A percentile compares a stretch with the other conserved stretches of the same genome.
These are phyloP conservation scores for Psilanteris sp. DNA, from an alignment of 1,140 invertebrate species.

Conservation along the genomic window DNA sequence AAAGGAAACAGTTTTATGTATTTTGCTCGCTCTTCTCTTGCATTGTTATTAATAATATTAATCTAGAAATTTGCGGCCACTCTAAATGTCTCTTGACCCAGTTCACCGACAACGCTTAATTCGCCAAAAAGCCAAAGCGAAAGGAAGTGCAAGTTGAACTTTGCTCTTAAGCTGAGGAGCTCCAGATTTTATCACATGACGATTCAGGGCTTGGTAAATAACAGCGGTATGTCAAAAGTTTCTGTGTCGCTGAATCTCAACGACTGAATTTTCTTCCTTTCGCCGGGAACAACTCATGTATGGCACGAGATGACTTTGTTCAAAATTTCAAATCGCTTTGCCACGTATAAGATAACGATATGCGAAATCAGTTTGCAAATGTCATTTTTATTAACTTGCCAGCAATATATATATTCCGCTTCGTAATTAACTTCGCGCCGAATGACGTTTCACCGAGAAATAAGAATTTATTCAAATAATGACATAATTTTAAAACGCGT, in stretches of 20 bases:
- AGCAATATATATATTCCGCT: too few relatives aligned
- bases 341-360: conserved; percentile 5
- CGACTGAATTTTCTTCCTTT: conserved; percentile 22
- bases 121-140: conserved; percentile 55
- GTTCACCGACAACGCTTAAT: conserved; percentile 44
- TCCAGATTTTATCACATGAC: conserved; percentile 57
- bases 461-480: too few relatives aligned
- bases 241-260: conserved; percentile 45
- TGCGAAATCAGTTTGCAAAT: conserved; percentile 14
- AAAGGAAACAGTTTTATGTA: conserved; percentile 8
- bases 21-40: too few relatives aligned
- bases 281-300: conserved; percentile 12
- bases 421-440: too few relatives aligned
- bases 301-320: conserved; percentile 3
- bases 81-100: conserved; percentile 57
- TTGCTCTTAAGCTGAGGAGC: conserved; percentile 55
- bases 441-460: too few relatives aligned
- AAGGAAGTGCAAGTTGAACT: conserved; percentile 50
- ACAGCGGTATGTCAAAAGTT: conserved; percentile 51
- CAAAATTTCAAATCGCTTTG: conserved; percentile 33
- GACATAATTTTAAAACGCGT: too few relatives aligned
- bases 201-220: conserved; percentile 57
- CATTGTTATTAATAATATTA: conserved; percentile 57
- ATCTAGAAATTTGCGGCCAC: conserved; percentile 46
- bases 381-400: neutral